Evolutionary conservation across 2,888 invertebrate species (phyloP).

Genomic region (Tupiocoris notatus): DNA sequence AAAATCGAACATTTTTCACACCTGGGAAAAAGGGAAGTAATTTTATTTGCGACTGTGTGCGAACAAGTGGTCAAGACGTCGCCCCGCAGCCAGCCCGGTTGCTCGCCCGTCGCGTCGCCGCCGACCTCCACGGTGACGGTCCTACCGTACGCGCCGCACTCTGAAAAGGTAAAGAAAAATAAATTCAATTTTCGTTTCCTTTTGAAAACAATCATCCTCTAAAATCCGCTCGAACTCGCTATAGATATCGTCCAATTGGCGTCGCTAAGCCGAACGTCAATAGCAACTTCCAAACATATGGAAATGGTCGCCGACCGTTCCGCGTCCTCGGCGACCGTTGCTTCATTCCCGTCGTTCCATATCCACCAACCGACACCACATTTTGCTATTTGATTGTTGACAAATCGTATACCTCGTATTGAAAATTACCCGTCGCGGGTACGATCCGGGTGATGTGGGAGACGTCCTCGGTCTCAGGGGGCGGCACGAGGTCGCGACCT

Average conservation of each 20-base stretch:
- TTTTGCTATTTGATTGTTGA: no score
- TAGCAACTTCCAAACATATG: background rate
- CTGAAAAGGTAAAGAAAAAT: slow-evolving; percentile 20
- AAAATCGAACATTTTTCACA: background rate
- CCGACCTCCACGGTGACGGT: slow-evolving; percentile 39
- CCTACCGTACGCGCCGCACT: slow-evolving; percentile 40
- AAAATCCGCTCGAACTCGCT: no score
- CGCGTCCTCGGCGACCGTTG: background rate
- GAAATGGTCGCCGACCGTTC: background rate
- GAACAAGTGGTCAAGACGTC: slow-evolving; percentile 40
- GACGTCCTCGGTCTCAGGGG: background rate
- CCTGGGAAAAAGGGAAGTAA: background rate
- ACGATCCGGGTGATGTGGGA: background rate
- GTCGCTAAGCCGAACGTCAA: no score
- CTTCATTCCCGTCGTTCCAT: background rate
- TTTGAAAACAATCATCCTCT: no score
- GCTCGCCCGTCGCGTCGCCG: slow-evolving; percentile 18
- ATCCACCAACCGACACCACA: background rate
- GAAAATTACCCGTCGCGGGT: background rate
- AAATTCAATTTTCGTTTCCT: background rate
- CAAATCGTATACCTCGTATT: no score
- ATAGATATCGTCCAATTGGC: no score
- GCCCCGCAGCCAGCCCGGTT: slow-evolving; percentile 35
- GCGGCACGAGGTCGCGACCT: background rate
- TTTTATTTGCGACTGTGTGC: slow-evolving; percentile 17